These are phyloP conservation scores for Oryzias woworae DNA, from an alignment of 2,113 vertebrate genomes.

Conservation along the genomic window DNA sequence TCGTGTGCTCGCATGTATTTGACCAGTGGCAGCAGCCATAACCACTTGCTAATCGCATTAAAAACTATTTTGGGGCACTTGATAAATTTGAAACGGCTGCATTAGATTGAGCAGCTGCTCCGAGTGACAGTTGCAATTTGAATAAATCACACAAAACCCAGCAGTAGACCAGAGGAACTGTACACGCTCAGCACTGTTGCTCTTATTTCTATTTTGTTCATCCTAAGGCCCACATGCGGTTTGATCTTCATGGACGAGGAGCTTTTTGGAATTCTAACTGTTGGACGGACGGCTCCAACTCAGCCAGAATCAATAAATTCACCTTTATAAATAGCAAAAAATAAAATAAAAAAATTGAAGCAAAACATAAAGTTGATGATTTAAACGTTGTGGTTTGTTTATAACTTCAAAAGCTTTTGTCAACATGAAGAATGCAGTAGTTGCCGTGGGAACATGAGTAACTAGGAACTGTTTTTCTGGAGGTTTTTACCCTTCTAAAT, in stretches of 20 bases:
- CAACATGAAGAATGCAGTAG: neutral
- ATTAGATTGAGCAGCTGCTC: slow-evolving; percentile 5
- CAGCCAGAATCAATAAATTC: slow-evolving; percentile 21
- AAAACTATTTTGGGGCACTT: slow-evolving; percentile 26
- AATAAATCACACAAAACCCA: slow-evolving; percentile 28
- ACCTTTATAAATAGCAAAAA: slow-evolving; percentile 3
- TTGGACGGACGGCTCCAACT: slow-evolving; percentile 12
- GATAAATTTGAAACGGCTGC: slow-evolving; percentile 39
- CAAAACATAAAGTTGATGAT: too few species aligned
- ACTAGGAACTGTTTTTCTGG: neutral
- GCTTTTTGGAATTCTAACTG: slow-evolving; percentile 14
- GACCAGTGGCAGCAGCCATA: slow-evolving; percentile 36
- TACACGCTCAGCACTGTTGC: slow-evolving; percentile 12
- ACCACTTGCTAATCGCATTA: slow-evolving; percentile 33
- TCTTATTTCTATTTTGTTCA: slow-evolving; percentile 14
- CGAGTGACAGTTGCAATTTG: neutral
- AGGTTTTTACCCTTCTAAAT: neutral
- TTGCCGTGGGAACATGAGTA: neutral
- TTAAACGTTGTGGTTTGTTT: too few species aligned
- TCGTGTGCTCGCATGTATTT: slow-evolving; percentile 1
- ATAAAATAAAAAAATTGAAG: too few species aligned
- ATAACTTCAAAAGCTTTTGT: neutral
- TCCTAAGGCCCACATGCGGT: slow-evolving; percentile 5
- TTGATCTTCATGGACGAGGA: slow-evolving; percentile 10
- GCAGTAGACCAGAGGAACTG: slow-evolving; percentile 17